Conservation (phyloP, 2,888 invertebrate species). For the Halocaridina rubra region DNA sequence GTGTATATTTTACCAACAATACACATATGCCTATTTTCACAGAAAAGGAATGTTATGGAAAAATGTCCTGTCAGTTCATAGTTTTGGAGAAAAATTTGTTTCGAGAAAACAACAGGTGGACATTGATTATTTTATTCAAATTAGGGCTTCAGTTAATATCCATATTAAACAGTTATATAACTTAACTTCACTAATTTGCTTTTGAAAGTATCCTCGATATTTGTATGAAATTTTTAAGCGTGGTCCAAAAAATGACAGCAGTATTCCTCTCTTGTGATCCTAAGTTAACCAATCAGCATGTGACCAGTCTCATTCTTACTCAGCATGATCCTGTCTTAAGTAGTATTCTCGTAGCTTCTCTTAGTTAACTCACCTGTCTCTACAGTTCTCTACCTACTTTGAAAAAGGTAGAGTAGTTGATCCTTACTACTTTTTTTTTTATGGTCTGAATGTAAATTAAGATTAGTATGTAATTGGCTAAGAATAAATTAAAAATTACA, state of each 20-base stretch:
- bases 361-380: slow-evolving; percentile 43
- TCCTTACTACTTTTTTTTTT: slow-evolving; percentile 35
- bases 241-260: slow-evolving; percentile 38
- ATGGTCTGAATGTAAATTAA: slow-evolving; percentile 34
- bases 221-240: slow-evolving; percentile 23
- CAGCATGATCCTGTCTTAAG: slow-evolving; percentile 54
- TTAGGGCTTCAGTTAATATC: too few relatives aligned
- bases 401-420: slow-evolving; percentile 46
- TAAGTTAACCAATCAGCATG: slow-evolving; percentile 45
- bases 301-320: slow-evolving; percentile 42
- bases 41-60: too few relatives aligned
- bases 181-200: too few relatives aligned
- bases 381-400: slow-evolving; percentile 38
- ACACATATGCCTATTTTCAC: too few relatives aligned
- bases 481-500: slow-evolving; percentile 36
- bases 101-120: slow-evolving; percentile 45
- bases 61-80: slow-evolving; percentile 56
- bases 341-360: slow-evolving; percentile 41
- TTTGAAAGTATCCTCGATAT: too few relatives aligned
- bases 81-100: neutral
- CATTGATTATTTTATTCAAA: too few relatives aligned
- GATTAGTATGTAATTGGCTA: slow-evolving; percentile 36
- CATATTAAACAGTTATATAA: too few relatives aligned
- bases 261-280: slow-evolving; percentile 31
- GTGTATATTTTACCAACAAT: too few relatives aligned